These are phyloP conservation scores for Notospermus geniculatus DNA, from an alignment of 1,140 invertebrate species.

Conservation along the genomic window DNA sequence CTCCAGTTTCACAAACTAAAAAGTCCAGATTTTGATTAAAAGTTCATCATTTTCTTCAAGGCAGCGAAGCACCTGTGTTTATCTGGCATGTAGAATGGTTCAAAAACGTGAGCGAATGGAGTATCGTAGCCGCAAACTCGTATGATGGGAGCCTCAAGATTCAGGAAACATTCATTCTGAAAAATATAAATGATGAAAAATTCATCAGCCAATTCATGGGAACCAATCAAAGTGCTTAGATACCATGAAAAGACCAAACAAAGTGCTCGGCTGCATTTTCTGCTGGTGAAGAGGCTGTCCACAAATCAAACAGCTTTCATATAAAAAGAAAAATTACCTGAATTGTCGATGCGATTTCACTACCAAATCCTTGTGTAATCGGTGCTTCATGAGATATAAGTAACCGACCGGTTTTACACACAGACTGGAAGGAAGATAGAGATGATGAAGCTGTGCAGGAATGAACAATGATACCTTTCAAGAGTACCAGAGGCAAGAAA, in stretches of 20 bases:
- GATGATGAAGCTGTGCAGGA: neutral
- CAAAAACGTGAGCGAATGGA: conserved; percentile 94
- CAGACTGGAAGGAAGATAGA: conserved; percentile 72
- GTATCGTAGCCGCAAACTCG: conserved; percentile 96
- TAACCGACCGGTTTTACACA: conserved; percentile 87
- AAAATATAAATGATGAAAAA: conserved; percentile 25
- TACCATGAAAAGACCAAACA: too few species aligned
- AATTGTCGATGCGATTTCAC: conserved; percentile 91
- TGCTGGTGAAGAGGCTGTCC: too few species aligned
- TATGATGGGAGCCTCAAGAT: conserved; percentile 88
- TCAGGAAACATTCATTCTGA: conserved; percentile 90
- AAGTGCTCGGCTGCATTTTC: neutral
- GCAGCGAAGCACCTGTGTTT: conserved; percentile 88
- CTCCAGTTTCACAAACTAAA: too few species aligned
- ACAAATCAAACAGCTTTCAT: too few species aligned
- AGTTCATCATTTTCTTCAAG: conserved; percentile 73
- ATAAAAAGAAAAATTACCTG: too few species aligned
- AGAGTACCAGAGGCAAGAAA: neutral
- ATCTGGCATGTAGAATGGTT: conserved; percentile 92
- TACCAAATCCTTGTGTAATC: conserved; percentile 89
- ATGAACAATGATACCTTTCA: too few species aligned
- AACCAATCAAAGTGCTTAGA: too few species aligned
- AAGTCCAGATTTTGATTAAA: conserved; percentile 55
- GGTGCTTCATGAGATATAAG: conserved; percentile 96
- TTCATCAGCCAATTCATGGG: too few species aligned